These are phyloP conservation scores for Oscheius sp. DNA, from an alignment of 2,888 invertebrate species.

Conservation along the genomic window DNA sequence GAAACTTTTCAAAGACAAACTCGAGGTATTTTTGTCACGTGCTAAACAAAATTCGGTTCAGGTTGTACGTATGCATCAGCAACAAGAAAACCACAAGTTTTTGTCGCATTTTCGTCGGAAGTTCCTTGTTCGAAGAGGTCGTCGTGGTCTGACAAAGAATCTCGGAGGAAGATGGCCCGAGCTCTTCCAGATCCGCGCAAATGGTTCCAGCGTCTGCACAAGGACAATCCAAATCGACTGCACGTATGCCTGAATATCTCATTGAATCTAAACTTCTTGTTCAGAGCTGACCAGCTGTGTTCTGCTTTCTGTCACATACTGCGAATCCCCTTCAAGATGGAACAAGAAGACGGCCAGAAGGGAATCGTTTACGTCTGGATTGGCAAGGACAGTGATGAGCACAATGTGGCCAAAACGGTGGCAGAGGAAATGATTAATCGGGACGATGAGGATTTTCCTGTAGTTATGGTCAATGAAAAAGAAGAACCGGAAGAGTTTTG, in stretches of 20 bases:
- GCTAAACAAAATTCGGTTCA: conserved; percentile 74
- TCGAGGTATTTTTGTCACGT: conserved; percentile 80
- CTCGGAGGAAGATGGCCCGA: conserved; percentile 79
- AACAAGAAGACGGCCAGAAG: conserved; percentile 39
- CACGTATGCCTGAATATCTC: conserved; percentile 34
- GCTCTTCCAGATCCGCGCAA: conserved; percentile 93
- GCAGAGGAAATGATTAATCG: conserved; percentile 66
- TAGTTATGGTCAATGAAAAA: conserved; percentile 65
- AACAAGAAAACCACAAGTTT: conserved; percentile 97
- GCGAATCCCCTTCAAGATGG: conserved; percentile 62
- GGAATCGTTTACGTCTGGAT: conserved; percentile 61
- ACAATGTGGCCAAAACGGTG: conserved; percentile 50
- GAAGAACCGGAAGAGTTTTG: conserved; percentile 70
- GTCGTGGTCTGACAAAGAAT: conserved; percentile 67
- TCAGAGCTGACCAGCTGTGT: conserved; percentile 85
- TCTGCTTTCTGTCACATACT: conserved; percentile 88
- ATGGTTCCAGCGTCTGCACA: conserved; percentile 88
- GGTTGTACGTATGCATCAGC: conserved; percentile 90
- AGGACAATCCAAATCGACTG: conserved; percentile 78
- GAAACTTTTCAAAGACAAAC: conserved; percentile 83
- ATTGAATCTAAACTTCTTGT: neutral
- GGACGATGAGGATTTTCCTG: conserved; percentile 60
- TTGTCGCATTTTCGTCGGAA: conserved; percentile 95
- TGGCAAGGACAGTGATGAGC: conserved; percentile 53
- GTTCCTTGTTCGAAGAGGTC: conserved; percentile 89